phyloP scores from a whole-genome alignment of 2,113 vertebrate species.

The Lepus americanus region DNA sequence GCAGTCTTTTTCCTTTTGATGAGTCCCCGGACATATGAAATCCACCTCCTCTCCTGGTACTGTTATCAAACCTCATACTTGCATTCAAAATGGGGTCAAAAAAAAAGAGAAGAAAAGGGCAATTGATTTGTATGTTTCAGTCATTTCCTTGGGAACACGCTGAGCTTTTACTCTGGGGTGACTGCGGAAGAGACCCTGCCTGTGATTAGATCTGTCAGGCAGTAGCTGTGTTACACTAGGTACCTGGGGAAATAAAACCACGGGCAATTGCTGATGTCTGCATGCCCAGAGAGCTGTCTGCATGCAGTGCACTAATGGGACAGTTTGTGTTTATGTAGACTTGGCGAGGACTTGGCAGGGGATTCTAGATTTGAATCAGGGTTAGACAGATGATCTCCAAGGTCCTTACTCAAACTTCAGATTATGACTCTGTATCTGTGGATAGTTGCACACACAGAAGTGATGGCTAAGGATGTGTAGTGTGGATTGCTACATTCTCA shows the following conservation, averaged over 20 bases:
- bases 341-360: constrained; percentile 30
- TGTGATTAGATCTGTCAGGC: constrained; percentile 83
- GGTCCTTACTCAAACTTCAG: not conserved
- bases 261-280: constrained; percentile 69
- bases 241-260: constrained; percentile 82
- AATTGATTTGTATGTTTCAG: constrained; percentile 84
- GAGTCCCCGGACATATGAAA: constrained; percentile 70
- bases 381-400: constrained; percentile 24
- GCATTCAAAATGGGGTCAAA: constrained; percentile 82
- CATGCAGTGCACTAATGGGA: constrained; percentile 34
- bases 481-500: not conserved
- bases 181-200: constrained; percentile 77
- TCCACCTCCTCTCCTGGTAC: constrained; percentile 72
- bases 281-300: constrained; percentile 65
- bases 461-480: not conserved
- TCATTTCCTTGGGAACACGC: constrained; percentile 82
- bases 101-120: constrained; percentile 82
- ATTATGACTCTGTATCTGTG: not conserved
- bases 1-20: constrained; percentile 76
- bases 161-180: constrained; percentile 83
- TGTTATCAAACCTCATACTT: constrained; percentile 80
- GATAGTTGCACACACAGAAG: not conserved
- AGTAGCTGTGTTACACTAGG: constrained; percentile 71
- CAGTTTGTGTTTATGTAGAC: not conserved
- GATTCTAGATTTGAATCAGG: constrained; percentile 59